Percentiles rank a stretch among this genome's conserved stretches.
Evolutionary conservation across 2,113 vertebrate genomes (phyloP).

Genomic region (Dicerorhinus sumatrensis): DNA sequence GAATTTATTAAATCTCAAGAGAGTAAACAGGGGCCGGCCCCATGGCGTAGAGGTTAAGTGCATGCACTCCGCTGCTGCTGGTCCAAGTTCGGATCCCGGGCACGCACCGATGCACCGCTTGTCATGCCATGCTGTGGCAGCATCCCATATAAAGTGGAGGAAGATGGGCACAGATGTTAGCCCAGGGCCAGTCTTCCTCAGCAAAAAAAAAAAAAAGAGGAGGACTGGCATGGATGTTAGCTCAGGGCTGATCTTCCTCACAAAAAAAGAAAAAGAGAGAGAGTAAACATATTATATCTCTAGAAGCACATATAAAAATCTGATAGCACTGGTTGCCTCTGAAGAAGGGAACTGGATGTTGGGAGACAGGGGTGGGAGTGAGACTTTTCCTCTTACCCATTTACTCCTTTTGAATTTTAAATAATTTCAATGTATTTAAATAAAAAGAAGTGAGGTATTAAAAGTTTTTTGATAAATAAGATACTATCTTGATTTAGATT

Average conservation of each 20-base stretch:
- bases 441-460: not conserved
- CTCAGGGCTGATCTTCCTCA: too few species aligned
- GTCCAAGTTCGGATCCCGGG: too few species aligned
- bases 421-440: not conserved
- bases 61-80: too few species aligned
- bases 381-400: not conserved
- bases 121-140: too few species aligned
- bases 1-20: conserved; percentile 23
- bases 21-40: not conserved
- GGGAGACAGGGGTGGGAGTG: not conserved
- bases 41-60: too few species aligned
- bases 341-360: not conserved
- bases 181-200: too few species aligned
- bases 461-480: not conserved
- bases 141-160: too few species aligned
- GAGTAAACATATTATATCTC: not conserved
- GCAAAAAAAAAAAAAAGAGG: too few species aligned
- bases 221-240: too few species aligned
- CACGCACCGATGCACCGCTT: too few species aligned
- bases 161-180: too few species aligned
- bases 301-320: not conserved
- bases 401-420: conserved; percentile 34
- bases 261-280: not conserved
- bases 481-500: conserved; percentile 23
- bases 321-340: not conserved